Evolutionary conservation across 1,140 invertebrate genomes (phyloP), one percentile per base, ranked within the genome.

Genomic region (Tetraneura akinire): DNA sequence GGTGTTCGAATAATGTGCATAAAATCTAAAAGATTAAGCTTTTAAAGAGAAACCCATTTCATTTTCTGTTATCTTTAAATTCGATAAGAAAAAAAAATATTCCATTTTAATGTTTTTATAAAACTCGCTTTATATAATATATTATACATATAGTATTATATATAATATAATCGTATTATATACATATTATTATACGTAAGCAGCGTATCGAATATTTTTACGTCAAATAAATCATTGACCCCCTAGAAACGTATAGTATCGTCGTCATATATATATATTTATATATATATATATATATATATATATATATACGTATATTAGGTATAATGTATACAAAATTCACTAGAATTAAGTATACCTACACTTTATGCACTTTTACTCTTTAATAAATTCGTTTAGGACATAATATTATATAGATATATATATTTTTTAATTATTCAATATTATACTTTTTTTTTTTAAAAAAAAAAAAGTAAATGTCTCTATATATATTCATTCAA

Each of bases 1-100:
- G 18, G 62, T 64, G 62, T 64, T 64, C 62, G 14, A 42, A 37
- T 37, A 64, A 21, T 16, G 62, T 29, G 32, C 62, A n/a, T 64
- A 64, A 64, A 64, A 64, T 64, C 62, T 37, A 37, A 64, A 37
- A 64, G 62, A 64, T 64, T 64, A 32, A 32, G 60, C 29, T 32
- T 62, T 64, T 64, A 64, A 37, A 64, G 62, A 64, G 62, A 64
- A 64, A 64, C 62, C 16, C 62, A 37, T 64, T 64, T 64, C 62
- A 14, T 37, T n/a, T n/a, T n/a, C 18, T 37, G 18, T 64, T 64
- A 64, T 64, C 62, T 64, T 18, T 6, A 32, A 21, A 18, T 64
- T 64, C 62, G 29, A 64, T 37, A 64, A 37, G 32, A 64, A 64
- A 60, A 60, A 60, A 60, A 60, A 29, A 55, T 23, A 32, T 62